Percentiles rank a stretch among this genome's conserved stretches.
These are phyloP conservation scores for Pandemis corylana DNA, from an alignment of 2,888 invertebrate species.

Conservation along the genomic window DNA sequence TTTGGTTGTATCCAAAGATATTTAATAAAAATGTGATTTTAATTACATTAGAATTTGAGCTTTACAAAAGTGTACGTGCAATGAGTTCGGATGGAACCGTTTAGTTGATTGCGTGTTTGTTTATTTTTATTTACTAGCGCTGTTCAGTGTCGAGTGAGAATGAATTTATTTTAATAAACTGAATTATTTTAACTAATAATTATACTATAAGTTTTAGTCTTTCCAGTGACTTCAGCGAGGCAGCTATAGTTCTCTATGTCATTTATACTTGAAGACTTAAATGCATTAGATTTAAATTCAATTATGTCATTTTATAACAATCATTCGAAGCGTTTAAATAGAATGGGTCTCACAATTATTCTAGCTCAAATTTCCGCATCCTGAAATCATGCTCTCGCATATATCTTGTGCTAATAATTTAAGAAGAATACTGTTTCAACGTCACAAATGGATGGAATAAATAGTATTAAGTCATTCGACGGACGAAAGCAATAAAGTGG, in stretches of 20 bases:
- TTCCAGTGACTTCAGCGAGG: constrained; percentile 7
- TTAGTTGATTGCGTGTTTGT: constrained; percentile 61
- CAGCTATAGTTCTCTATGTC: constrained; percentile 14
- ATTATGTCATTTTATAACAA: constrained; percentile 7
- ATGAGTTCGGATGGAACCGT: constrained; percentile 63
- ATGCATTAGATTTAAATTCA: constrained; percentile 22
- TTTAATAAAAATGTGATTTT: constrained; percentile 82
- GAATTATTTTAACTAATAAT: constrained; percentile 42
- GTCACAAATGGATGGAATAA: constrained; percentile 20
- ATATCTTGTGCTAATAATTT: neutral
- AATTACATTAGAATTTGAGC: constrained; percentile 76
- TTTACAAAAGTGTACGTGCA: constrained; percentile 80
- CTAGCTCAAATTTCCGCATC: constrained; percentile 10
- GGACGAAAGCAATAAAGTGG: constrained; percentile 18
- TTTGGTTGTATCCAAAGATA: constrained; percentile 84
- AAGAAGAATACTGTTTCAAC: constrained; percentile 1
- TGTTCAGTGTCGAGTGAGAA: constrained; percentile 50
- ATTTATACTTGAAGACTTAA: constrained; percentile 15
- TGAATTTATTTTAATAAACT: constrained; percentile 47
- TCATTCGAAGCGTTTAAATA: neutral
- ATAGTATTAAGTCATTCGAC: neutral
- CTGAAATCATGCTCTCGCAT: constrained; percentile 4
- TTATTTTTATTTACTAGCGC: constrained; percentile 61
- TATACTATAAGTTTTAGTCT: constrained; percentile 29
- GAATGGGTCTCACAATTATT: neutral